Percentiles rank a stretch among this genome's conserved stretches.
These are phyloP conservation scores for Delia radicum DNA, from an alignment of 1,140 invertebrate genomes.

Conservation along the genomic window DNA sequence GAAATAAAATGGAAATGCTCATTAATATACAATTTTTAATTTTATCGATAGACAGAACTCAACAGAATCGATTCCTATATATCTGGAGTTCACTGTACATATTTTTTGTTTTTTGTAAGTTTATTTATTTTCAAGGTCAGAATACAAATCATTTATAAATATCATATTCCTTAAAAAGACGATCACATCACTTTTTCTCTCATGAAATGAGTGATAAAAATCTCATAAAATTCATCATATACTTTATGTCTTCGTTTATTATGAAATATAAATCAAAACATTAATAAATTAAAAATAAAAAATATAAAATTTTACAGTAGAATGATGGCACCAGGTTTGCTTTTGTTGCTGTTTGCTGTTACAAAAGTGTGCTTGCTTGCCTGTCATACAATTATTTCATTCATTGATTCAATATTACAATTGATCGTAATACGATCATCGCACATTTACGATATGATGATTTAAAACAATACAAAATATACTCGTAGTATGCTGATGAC, in stretches of 20 bases:
- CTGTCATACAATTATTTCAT: background rate
- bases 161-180: background rate
- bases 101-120: too few relatives aligned
- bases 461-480: background rate
- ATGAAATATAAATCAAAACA: background rate
- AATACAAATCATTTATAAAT: background rate
- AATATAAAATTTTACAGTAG: background rate
- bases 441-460: background rate
- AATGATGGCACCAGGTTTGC: background rate
- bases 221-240: background rate
- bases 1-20: too few relatives aligned
- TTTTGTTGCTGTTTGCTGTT: background rate
- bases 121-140: background rate
- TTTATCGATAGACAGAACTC: too few relatives aligned
- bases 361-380: background rate
- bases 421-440: too few relatives aligned
- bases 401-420: background rate
- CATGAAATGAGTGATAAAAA: background rate
- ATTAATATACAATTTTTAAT: too few relatives aligned
- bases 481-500: slow-evolving; percentile 2
- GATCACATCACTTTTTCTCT: background rate
- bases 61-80: too few relatives aligned
- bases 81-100: too few relatives aligned
- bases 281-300: background rate
- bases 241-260: background rate